A percentile compares a stretch with the other conserved stretches of the same genome.
Conservation (phyloP, 1,140 invertebrate species). For the Cecropterus lyciades region DNA sequence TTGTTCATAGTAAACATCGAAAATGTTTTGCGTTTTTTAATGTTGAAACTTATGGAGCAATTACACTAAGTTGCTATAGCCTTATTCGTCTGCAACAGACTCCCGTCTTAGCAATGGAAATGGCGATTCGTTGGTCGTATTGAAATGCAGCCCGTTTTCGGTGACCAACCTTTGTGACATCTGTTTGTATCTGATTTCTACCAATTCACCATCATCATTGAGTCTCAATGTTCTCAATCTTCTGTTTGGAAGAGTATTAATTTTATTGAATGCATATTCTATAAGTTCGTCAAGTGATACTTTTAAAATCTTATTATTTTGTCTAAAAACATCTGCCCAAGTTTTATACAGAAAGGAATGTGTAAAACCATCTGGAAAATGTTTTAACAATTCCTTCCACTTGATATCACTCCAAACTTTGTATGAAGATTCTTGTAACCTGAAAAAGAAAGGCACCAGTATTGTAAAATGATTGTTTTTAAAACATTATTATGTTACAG, state of each 20-base stretch:
- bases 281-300: conserved; percentile 51
- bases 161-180: no score
- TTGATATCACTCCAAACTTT: conserved; percentile 66
- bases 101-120: no score
- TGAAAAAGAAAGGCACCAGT: conserved; percentile 40
- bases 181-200: conserved; percentile 47
- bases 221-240: conserved; percentile 55
- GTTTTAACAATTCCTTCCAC: conserved; percentile 62
- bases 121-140: no score
- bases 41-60: no score
- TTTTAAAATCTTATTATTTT: conserved; percentile 43
- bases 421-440: conserved; percentile 53
- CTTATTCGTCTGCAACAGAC: no score
- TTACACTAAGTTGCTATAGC: no score
- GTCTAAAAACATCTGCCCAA: conserved; percentile 32
- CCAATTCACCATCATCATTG: conserved; percentile 46
- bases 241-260: conserved; percentile 41
- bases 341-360: conserved; percentile 52
- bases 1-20: no score
- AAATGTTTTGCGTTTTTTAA: no score
- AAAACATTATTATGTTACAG: no score
- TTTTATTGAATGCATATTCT: conserved; percentile 42
- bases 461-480: no score
- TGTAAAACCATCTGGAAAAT: conserved; percentile 64
- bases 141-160: no score